Percentiles rank a stretch among this genome's conserved stretches.
These are phyloP conservation scores for Glaucopsyche alexis DNA, from an alignment of 2,888 invertebrate genomes.

Conservation along the genomic window DNA sequence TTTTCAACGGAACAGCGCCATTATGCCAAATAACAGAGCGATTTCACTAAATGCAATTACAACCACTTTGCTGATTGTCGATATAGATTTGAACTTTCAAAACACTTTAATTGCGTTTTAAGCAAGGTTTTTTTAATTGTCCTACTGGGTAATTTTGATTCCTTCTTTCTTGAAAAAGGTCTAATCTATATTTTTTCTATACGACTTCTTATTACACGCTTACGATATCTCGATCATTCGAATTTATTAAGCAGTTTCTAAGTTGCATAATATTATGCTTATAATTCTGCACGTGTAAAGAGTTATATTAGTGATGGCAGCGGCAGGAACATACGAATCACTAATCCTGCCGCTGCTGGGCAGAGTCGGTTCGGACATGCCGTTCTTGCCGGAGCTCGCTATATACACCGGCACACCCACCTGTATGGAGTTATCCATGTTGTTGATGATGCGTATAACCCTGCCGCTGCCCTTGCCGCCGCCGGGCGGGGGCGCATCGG, in stretches of 20 bases:
- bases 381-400: neutral
- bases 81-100: conserved; percentile 38
- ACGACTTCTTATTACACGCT: neutral
- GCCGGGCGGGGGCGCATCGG: conserved; percentile 85
- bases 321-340: too few species aligned
- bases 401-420: conserved; percentile 62
- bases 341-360: too few species aligned
- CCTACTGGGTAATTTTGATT: conserved; percentile 15
- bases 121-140: conserved; percentile 31
- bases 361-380: too few species aligned
- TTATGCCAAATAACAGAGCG: conserved; percentile 38
- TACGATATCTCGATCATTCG: too few species aligned
- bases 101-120: conserved; percentile 33
- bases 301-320: too few species aligned
- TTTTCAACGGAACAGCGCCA: conserved; percentile 52
- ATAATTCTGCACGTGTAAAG: too few species aligned
- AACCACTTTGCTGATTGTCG: conserved; percentile 37
- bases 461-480: conserved; percentile 88
- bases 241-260: too few species aligned
- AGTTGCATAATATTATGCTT: too few species aligned
- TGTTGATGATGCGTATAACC: conserved; percentile 95
- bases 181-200: neutral
- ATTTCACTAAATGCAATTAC: conserved; percentile 39
- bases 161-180: neutral
- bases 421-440: conserved; percentile 94